Evolutionary conservation across 2,888 invertebrate species (phyloP), one percentile per base, ranked within the genome.

Genomic region (Tinea pellionella): DNA sequence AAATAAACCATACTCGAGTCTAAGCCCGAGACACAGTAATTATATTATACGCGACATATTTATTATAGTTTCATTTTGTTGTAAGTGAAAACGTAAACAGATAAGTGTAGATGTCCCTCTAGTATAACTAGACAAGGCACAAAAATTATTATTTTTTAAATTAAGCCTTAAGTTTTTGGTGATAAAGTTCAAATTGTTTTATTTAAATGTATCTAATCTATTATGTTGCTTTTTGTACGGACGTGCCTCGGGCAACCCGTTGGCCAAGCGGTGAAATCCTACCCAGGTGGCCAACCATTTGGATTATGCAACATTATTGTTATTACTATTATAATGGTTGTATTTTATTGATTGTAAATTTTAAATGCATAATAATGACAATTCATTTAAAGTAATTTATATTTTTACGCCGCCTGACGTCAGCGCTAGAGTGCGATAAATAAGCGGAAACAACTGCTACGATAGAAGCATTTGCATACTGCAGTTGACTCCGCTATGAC

Each of bases 281-380:
- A 32, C 57, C 57, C 30, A 57, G 57, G 57, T 57, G 57, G 57
- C 57, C 57, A 57, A 57, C 57, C 30, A 57, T 57, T 55, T 57
- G 11, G 16, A 15, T 57, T 57, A 57, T 32, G 57, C 32, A 57
- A 57, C 32, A 15, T 57, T 57, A 57, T 57, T 32, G 15, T 57
- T 57, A 57, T 57, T 57, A 19, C 19, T 57, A 13, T 32, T 57
- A 57, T 32, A 32, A 24, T 32, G 32, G n/a, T 32, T 32, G 19
- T 55, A n/a, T n/a, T n/a, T 24, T 19, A 24, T 55, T 55, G n/a
- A 15, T 19, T 19, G n/a, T 55, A 18, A 55, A n/a, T 24, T 24
- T 8, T 55, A 55, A 55, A 19, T 55, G 18, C 11, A 51, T 16
- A 51, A 24, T 24, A 24, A 24, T 24, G 24, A 24, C 24, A 24